Conservation (phyloP, 1,140 invertebrate genomes). For the Vanessa atalanta region DNA sequence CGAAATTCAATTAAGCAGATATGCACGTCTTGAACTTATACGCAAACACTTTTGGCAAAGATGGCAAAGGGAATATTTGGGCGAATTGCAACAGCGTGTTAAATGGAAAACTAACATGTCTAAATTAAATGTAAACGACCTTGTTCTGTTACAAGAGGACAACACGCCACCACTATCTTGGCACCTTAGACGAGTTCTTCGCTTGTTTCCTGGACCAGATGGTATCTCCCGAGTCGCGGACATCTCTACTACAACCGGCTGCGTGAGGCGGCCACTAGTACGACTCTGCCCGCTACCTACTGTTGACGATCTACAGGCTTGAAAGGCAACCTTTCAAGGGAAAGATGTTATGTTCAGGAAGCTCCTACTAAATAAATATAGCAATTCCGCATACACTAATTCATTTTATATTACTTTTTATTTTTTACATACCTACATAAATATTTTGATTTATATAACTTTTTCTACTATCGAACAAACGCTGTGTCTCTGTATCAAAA, state of each 20-base stretch:
- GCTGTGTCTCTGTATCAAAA: too few relatives aligned
- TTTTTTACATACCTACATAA: too few relatives aligned
- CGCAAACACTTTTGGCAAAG: slow-evolving; percentile 37
- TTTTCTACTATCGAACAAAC: too few relatives aligned
- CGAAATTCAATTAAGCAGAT: neutral
- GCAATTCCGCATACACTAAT: too few relatives aligned
- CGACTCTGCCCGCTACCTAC: neutral
- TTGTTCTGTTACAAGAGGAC: slow-evolving; percentile 9
- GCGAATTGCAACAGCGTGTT: slow-evolving; percentile 34
- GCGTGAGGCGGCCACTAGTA: slow-evolving; percentile 6
- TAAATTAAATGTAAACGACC: neutral
- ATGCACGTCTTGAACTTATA: slow-evolving; percentile 24
- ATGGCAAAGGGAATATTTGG: slow-evolving; percentile 40
- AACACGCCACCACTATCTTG: slow-evolving; percentile 3
- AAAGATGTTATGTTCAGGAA: too few relatives aligned
- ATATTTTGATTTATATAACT: too few relatives aligned
- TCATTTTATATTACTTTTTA: too few relatives aligned
- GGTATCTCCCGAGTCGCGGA: too few relatives aligned
- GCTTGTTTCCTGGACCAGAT: too few relatives aligned
- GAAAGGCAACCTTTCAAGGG: too few relatives aligned
- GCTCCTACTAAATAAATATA: too few relatives aligned
- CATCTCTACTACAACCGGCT: neutral
- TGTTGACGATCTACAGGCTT: too few relatives aligned
- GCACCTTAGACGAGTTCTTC: neutral
- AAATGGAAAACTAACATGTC: slow-evolving; percentile 32